phyloP scores from a whole-genome alignment of 2,797 vertebrate genomes.

The Pantherophis alleghaniensis region DNA sequence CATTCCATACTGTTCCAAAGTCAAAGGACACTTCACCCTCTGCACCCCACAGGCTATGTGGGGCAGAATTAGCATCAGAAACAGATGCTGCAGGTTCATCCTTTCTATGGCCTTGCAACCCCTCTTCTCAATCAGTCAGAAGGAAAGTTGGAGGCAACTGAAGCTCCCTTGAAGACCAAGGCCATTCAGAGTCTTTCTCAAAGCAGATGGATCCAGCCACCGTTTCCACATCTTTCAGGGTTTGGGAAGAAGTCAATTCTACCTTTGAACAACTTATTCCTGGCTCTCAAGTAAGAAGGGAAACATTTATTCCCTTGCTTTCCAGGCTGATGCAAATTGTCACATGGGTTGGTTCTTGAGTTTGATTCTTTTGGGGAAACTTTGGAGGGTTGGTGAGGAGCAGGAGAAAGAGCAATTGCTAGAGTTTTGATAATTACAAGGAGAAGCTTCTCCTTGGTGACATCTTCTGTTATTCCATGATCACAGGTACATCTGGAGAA shows the following conservation, averaged over 20 bases:
- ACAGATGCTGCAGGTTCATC: neutral
- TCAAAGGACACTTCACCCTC: neutral
- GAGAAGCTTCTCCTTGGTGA: neutral
- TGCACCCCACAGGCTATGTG: neutral
- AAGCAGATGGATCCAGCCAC: neutral
- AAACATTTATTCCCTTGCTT: neutral
- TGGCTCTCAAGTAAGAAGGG: neutral
- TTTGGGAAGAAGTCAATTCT: neutral
- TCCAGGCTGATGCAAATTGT: neutral
- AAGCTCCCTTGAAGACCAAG: neutral
- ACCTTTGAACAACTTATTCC: neutral
- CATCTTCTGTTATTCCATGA: neutral
- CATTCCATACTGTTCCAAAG: neutral
- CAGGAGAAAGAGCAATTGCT: neutral
- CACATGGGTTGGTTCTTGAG: neutral
- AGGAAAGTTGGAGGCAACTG: neutral
- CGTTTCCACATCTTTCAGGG: neutral
- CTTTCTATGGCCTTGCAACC: neutral
- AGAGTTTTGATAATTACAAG: neutral
- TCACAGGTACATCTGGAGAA: neutral
- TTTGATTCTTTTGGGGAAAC: neutral
- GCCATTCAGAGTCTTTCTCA: neutral
- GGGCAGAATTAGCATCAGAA: neutral
- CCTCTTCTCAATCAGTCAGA: neutral
- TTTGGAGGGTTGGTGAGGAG: neutral